A percentile compares a stretch with the other conserved stretches of the same genome.
Evolutionary conservation across 2,113 vertebrate genomes (phyloP).

Genomic region (Cyprinodon variegatus): DNA sequence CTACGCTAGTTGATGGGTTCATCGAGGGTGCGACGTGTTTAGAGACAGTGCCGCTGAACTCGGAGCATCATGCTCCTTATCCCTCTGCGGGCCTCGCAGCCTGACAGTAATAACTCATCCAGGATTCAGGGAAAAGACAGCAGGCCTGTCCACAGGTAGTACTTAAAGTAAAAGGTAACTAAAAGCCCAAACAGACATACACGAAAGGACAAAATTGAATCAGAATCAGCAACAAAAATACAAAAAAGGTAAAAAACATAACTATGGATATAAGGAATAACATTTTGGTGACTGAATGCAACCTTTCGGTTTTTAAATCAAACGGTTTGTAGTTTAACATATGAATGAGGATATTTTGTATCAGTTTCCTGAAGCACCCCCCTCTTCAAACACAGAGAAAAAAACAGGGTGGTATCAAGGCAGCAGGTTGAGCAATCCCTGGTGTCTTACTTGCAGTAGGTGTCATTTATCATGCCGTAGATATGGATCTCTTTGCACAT

Average conservation of each 20-base stretch:
- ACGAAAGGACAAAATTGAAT: conserved; percentile 34
- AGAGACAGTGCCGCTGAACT: conserved; percentile 34
- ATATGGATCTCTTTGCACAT: conserved; percentile 96
- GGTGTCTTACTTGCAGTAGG: conserved; percentile 94
- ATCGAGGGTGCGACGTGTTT: conserved; percentile 29
- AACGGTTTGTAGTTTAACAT: conserved; percentile 16
- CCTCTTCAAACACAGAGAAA: conserved; percentile 12
- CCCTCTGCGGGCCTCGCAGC: conserved; percentile 43
- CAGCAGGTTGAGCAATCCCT: background rate
- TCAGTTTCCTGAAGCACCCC: background rate
- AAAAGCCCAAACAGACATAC: conserved; percentile 27
- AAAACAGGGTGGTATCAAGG: too few relatives aligned
- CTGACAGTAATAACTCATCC: conserved; percentile 49
- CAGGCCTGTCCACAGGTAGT: conserved; percentile 21
- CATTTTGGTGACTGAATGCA: conserved; percentile 60
- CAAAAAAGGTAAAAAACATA: background rate
- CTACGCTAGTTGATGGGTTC: conserved; percentile 13
- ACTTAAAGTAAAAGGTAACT: conserved; percentile 20
- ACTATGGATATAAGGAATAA: conserved; percentile 58
- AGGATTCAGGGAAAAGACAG: conserved; percentile 16
- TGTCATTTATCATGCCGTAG: conserved; percentile 99
- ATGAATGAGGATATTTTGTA: conserved; percentile 45
- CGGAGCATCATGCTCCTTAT: conserved; percentile 53
- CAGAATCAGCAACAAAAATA: conserved; percentile 52
- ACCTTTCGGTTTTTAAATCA: conserved; percentile 41